Conservation (phyloP, 2,797 vertebrate species). For the Potorous gilbertii region DNA sequence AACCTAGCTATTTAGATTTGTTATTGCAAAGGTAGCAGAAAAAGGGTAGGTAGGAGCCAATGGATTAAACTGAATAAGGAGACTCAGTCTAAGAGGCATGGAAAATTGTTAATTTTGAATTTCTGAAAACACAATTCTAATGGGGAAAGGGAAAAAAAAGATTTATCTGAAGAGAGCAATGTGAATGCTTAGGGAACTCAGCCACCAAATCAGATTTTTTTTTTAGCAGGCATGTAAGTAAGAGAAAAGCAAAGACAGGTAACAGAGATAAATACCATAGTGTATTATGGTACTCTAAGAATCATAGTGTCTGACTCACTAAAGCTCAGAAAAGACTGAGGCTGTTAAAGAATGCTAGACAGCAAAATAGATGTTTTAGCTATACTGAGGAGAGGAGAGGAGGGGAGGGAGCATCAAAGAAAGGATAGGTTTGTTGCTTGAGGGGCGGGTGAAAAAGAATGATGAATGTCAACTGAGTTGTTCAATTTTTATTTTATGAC, state of each 20-base stretch:
- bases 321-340: neutral
- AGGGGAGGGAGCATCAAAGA: neutral
- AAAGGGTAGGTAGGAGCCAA: neutral
- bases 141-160: neutral
- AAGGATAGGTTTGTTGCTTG: neutral
- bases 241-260: neutral
- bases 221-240: neutral
- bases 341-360: neutral
- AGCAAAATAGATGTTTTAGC: neutral
- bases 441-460: neutral
- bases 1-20: neutral
- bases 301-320: neutral
- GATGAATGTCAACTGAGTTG: neutral
- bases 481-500: neutral
- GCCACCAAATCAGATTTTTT: neutral
- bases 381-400: neutral
- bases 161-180: neutral
- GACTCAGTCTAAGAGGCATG: neutral
- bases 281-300: neutral
- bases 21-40: neutral
- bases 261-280: neutral
- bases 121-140: neutral
- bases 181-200: neutral
- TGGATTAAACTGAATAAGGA: neutral
- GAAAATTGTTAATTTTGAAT: neutral